phyloP scores from a whole-genome alignment of 2,888 invertebrate genomes.

The Drosophila falleni region DNA sequence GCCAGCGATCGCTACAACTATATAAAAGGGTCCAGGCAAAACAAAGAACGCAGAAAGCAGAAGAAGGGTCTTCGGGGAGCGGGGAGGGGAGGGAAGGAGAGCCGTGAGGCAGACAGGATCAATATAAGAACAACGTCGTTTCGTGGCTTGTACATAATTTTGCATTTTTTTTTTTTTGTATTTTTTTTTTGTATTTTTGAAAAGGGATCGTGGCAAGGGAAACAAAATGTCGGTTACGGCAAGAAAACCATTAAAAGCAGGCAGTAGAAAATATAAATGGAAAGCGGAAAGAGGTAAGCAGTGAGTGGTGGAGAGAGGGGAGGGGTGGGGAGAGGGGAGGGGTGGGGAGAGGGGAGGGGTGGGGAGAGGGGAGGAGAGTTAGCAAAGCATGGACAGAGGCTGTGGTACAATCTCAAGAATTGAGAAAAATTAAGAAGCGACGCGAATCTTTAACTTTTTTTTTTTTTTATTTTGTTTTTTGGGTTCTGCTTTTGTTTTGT shows the following conservation, averaged over 20 bases:
- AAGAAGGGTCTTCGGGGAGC: neutral
- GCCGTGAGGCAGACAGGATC: slow-evolving; percentile 71
- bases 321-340: neutral
- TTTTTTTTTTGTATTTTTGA: slow-evolving; percentile 56
- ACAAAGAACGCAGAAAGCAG: slow-evolving; percentile 33
- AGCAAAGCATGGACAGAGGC: slow-evolving; percentile 13
- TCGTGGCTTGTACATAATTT: slow-evolving; percentile 82
- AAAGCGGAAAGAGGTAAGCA: neutral
- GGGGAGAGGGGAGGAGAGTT: neutral
- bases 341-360: neutral
- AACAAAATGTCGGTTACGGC: slow-evolving; percentile 85
- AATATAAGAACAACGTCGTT: slow-evolving; percentile 75
- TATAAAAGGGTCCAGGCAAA: slow-evolving; percentile 62
- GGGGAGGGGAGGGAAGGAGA: slow-evolving; percentile 9
- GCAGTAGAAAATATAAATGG: slow-evolving; percentile 34
- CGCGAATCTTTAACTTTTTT: slow-evolving; percentile 34
- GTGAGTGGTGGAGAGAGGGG: neutral
- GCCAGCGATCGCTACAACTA: slow-evolving; percentile 80
- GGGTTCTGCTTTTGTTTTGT: slow-evolving; percentile 8
- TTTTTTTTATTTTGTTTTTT: slow-evolving; percentile 23
- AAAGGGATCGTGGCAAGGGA: slow-evolving; percentile 56
- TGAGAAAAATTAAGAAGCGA: slow-evolving; percentile 75
- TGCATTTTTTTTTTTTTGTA: slow-evolving; percentile 77
- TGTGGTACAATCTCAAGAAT: slow-evolving; percentile 38
- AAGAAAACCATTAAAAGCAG: slow-evolving; percentile 78